phyloP scores from a whole-genome alignment of 2,797 vertebrate genomes.

The Hypotaenidia philippensis region DNA sequence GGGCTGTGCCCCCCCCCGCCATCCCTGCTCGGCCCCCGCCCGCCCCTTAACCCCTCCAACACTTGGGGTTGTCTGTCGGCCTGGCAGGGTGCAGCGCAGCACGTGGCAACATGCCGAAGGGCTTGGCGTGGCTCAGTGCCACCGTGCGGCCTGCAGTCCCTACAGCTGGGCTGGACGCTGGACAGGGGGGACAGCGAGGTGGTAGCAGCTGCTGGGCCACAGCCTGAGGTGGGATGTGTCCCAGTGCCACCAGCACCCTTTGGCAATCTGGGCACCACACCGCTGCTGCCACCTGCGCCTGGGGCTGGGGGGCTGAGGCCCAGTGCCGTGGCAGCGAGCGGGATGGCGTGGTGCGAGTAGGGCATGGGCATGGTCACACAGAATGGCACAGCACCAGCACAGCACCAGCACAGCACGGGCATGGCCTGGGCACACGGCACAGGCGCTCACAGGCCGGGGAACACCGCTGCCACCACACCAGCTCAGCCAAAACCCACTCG shows the following conservation, averaged over 20 bases:
- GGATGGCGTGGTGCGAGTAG: accelerated
- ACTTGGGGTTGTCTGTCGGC: background rate
- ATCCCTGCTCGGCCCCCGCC: background rate
- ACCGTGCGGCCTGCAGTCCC: too few relatives aligned
- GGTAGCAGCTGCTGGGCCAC: background rate
- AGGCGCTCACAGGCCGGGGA: background rate
- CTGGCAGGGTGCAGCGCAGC: background rate
- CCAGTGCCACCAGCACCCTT: accelerated
- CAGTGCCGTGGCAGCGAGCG: accelerated
- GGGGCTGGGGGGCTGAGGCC: background rate
- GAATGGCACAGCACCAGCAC: too few relatives aligned
- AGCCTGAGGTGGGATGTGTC: accelerated
- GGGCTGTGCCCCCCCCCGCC: background rate
- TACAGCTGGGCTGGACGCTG: background rate
- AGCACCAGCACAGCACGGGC: too few relatives aligned
- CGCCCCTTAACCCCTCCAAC: background rate
- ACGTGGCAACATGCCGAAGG: accelerated
- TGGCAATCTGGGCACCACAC: background rate
- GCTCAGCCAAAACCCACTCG: background rate
- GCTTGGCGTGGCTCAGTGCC: background rate
- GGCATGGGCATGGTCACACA: too few relatives aligned
- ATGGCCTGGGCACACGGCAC: too few relatives aligned
- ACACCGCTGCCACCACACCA: accelerated
- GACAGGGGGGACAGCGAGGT: background rate
- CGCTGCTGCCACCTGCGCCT: background rate